Evolutionary conservation across 2,888 invertebrate species (phyloP).

Genomic region (Cinara cedri): DNA sequence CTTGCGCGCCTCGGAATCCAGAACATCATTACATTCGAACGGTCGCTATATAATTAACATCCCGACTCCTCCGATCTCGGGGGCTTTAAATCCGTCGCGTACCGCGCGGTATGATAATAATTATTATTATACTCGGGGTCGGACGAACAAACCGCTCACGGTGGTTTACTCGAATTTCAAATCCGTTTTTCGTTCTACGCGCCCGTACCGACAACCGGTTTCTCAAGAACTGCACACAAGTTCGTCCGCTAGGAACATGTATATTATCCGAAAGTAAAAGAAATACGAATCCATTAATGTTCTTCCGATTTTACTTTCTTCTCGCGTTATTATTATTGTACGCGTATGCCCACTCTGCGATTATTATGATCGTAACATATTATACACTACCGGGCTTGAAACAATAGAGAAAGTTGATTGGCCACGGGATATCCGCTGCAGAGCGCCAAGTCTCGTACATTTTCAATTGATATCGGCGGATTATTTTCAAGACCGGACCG

Average conservation of each 20-base stretch:
- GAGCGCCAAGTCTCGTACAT: constrained; percentile 19
- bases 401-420: constrained; percentile 57
- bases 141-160: too few species aligned
- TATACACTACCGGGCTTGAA: constrained; percentile 38
- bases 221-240: constrained; percentile 17
- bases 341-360: constrained; percentile 6
- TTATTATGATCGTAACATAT: constrained; percentile 15
- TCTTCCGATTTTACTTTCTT: constrained; percentile 47
- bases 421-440: constrained; percentile 52
- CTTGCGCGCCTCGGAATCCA: too few species aligned
- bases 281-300: neutral
- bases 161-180: neutral
- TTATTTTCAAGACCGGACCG: constrained; percentile 49
- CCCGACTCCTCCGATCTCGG: too few species aligned
- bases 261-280: constrained; percentile 40
- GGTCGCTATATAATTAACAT: too few species aligned
- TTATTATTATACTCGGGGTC: too few species aligned
- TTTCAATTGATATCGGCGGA: constrained; percentile 27
- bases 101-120: too few species aligned
- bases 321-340: neutral
- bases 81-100: neutral
- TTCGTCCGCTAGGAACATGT: constrained; percentile 5
- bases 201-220: constrained; percentile 26
- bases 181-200: neutral
- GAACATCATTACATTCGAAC: too few species aligned